Evolutionary conservation across 2,113 vertebrate genomes (phyloP), one percentile per base, ranked within the genome.

Genomic region (Ochotona princeps): DNA sequence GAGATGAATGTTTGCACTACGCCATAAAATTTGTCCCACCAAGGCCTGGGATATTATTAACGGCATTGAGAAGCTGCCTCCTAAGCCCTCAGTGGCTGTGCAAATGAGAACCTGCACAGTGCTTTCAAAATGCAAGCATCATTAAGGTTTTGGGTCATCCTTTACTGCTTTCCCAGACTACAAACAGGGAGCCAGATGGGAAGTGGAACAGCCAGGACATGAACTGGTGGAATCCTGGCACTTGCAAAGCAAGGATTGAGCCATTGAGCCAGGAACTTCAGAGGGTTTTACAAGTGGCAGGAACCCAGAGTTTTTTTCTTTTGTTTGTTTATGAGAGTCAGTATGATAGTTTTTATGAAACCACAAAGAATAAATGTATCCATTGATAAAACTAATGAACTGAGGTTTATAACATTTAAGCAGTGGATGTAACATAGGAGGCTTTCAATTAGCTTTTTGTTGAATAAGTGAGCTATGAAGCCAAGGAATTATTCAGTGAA

Each of bases 121-220:
- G 12, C 91, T 92, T 90, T 63, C 12, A 13, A 73, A 90, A 49
- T 82, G 49, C 75, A 82, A 85, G 28, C 21, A 79, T 20, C 30
- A 25, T 51, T 17, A 44, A 44, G 38, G 38, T 44, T 44, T 44
- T 44, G 38, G 38, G 38, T 44, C 38, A 6, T 44, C 38, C 38
- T 44, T 44, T 44, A 44, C 38, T 44, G 38, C 38, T 44, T 44
- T 44, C 38, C 38, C 38, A 44, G 38, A 44, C 38, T 6, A 44
- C 38, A 44, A 44, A 44, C 38, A 44, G 38, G 38, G 38, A 44
- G 38, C 38, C 38, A 6, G 38, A 44, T 44, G 38, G 38, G 38
- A 44, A 44, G 38, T 44, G 38, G 38, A 44, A 44, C 38, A 44
- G 38, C 38, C 38, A 44, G 38, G 38, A 44, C 38, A 44, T 44